Evolutionary conservation across 1,140 invertebrate genomes (phyloP).

Genomic region (Pinna nobilis): DNA sequence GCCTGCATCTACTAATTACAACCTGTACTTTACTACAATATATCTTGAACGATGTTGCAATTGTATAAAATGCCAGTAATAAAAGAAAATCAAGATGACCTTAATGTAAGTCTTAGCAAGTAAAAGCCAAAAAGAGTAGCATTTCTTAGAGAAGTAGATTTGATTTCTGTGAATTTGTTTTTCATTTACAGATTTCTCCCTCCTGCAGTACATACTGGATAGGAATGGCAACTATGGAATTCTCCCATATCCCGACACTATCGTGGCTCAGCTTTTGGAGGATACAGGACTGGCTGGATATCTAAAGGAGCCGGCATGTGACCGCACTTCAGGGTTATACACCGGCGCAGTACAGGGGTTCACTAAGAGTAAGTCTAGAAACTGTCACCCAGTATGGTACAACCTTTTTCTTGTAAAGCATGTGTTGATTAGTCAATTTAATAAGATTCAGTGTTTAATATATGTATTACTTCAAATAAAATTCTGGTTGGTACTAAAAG

Average conservation of each 20-base stretch:
- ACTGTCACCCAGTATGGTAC: neutral
- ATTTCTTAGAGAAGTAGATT: neutral
- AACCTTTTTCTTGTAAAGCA: neutral
- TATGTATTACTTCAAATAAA: neutral
- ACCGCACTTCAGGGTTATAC: neutral
- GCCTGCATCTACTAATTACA: no score
- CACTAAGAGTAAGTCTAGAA: neutral
- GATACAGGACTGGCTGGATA: conserved; percentile 13
- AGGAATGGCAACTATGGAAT: no score
- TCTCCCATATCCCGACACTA: neutral
- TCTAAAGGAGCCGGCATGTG: neutral
- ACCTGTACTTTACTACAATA: no score
- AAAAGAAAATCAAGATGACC: no score
- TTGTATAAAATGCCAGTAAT: no score
- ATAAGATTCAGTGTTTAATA: neutral
- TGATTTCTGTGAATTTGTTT: neutral
- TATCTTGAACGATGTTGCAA: no score
- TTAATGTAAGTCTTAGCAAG: no score
- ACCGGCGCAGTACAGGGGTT: neutral
- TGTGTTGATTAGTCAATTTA: neutral
- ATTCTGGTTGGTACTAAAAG: neutral
- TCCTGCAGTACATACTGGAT: neutral
- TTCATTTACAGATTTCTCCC: neutral
- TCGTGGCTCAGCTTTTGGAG: neutral
- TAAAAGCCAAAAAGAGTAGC: no score